Evolutionary conservation across 2,797 vertebrate genomes (phyloP), one percentile per base, ranked within the genome.

Genomic region (Sitta carolinensis): DNA sequence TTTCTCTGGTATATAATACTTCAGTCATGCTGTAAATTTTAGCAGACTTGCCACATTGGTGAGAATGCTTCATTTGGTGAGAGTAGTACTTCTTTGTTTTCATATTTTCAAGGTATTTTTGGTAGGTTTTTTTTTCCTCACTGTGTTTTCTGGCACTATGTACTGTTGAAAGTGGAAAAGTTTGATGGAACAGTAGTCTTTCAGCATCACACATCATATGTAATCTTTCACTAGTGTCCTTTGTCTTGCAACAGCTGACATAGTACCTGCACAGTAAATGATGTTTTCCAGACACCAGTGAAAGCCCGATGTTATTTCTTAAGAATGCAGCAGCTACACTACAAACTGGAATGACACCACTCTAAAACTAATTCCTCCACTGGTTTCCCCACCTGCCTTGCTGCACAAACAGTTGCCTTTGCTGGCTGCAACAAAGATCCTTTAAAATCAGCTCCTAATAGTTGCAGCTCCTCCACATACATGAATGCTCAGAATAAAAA

Each of bases 281-380:
- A 96, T 88, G 45, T 69, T 91, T 93, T 95, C 92, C 94, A 97
- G 94, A 76, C 87, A 88, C 51, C 58, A 84, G 51, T 1, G 7
- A 87, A 92, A 94, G 34, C 51, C 79, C 96, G 87, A 94, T 92
- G 87, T 80, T 95, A 94, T 57, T 94, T 91, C 91, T 95, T 52
- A 94, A 95, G 94, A 94, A 96, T 94, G 89, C 62, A 81, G 62
- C 82, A 86, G 55, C 55, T 87, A 94, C 47, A 42, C 36, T 73
- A 57, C 67, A 84, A 59, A 90, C 69, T 63, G 62, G 51, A 92
- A 69, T 45, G 64, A 19, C 73, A 67, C 57, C 29, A 50, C 75
- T 87, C 66, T 52, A 67, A 62, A 87, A 47, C 32, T 67, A 34
- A 55, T 87, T 84, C 40, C 78, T 83, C n/a, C 43, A 45, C 16